Base-by-base conservation (phyloP, 2,113 vertebrate genomes). In the Hylia prasina region DNA sequence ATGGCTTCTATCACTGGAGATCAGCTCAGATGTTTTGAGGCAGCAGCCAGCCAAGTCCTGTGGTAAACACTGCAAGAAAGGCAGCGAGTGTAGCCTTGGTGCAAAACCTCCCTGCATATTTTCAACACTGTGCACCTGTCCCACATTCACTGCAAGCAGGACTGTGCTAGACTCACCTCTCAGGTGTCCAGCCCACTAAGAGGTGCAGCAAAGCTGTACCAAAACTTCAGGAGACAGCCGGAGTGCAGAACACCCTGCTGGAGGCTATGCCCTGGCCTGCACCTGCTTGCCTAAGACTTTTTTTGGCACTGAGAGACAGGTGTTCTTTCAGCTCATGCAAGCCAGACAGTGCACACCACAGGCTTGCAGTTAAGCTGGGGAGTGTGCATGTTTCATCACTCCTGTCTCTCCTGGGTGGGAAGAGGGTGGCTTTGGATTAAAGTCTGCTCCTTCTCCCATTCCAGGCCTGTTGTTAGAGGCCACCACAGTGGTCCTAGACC, bases 91-190 rank as follows among this genome's bases (percentile, higher is more conserved):
- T 20, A 30, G 13, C 10, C 19, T 31, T 30, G 11, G 53, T 47
- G 76, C 28, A 16, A 1, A 21, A 13, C 23, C 16, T 54, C 5
- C 27, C 2, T 3, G 9, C 3, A 5, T 0, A 0, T 24, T 30
- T 54, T 30, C 7, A 2, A 17, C 20, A 3, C 25, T 19, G 11
- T 57, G 44, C 10, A 4, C 35, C 63, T n/a, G 47, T 24, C 9
- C 27, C n/a, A 11, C 0, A 1, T 4, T 35, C 12, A 4, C 18
- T 15, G 40, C 27, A 23, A 9, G 35, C 22, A 47, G 65, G 5
- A 35, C 39, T 35, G 15, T 40, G 37, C 60, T 45, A 48, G 35
- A 9, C 40, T 66, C 44, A 17, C 30, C 24, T n/a, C 44, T 7
- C 7, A 27, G 50, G 50, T n/a, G 17, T 5, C 18, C 45, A 30